Conservation (phyloP, 2,888 invertebrate species). For the Onthophagus sagittarius region DNA sequence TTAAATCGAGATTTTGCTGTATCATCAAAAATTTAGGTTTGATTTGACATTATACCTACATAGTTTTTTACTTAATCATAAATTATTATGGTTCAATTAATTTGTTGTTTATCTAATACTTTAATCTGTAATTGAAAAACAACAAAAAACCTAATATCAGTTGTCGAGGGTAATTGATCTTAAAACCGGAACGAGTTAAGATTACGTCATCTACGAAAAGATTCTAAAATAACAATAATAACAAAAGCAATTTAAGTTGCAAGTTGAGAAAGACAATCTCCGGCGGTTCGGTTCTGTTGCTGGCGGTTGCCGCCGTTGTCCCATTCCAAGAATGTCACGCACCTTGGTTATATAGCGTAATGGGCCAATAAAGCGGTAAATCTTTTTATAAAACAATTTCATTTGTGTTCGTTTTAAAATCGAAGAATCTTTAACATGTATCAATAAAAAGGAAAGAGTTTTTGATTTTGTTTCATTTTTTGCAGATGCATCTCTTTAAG, state of each 20-base stretch:
- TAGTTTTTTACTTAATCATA: no score
- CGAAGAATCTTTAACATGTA: background rate
- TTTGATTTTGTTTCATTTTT: background rate
- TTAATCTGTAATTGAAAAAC: no score
- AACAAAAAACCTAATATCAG: no score
- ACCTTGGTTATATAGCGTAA: slow-evolving; percentile 29
- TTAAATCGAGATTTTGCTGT: no score
- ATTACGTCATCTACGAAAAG: no score
- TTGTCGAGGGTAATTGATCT: no score
- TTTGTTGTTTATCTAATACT: no score
- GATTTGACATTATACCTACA: no score
- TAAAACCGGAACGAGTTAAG: no score
- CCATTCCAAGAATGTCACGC: slow-evolving; percentile 27
- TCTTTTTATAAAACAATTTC: slow-evolving; percentile 16
- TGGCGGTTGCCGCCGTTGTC: no score
- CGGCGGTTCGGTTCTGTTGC: background rate
- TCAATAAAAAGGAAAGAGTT: background rate
- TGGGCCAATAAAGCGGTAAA: slow-evolving; percentile 27
- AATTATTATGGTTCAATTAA: no score
- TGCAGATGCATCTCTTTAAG: slow-evolving; percentile 5
- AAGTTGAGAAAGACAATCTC: slow-evolving; percentile 3
- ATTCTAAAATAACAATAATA: background rate
- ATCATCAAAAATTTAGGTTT: no score
- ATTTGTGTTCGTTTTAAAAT: background rate
- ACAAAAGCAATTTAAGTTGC: background rate